Percentiles rank a stretch among this genome's conserved stretches.
phyloP scores from a whole-genome alignment of 2,113 vertebrate species.

The Acrocephalus kingi region DNA sequence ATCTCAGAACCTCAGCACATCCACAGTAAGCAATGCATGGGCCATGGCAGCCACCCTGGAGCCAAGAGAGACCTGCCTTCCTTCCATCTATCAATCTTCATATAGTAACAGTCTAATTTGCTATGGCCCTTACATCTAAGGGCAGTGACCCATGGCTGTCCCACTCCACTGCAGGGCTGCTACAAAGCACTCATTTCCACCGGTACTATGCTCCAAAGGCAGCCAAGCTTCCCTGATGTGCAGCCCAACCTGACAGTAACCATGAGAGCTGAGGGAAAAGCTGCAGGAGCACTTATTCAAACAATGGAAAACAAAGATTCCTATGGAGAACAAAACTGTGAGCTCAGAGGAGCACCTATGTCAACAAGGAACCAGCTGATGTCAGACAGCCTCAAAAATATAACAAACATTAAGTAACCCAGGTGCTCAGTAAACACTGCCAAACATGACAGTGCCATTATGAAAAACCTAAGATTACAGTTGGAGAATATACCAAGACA shows the following conservation, averaged over 20 bases:
- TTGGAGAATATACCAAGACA: neutral
- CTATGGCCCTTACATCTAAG: accelerated
- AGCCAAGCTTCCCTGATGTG: neutral
- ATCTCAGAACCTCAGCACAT: neutral
- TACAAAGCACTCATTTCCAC: neutral
- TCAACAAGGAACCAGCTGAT: neutral
- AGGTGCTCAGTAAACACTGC: neutral
- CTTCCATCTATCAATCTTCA: neutral
- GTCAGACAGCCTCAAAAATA: neutral
- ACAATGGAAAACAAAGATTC: neutral
- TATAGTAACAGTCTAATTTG: neutral
- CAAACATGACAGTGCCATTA: neutral
- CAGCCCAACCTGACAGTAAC: neutral
- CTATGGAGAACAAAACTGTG: neutral
- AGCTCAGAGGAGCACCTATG: accelerated
- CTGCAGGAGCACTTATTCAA: neutral
- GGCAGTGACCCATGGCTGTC: neutral
- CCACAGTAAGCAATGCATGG: neutral
- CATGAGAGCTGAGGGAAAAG: neutral
- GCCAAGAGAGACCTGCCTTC: neutral
- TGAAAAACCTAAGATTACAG: neutral
- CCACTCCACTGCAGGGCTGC: neutral
- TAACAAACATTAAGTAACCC: neutral
- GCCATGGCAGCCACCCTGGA: neutral
- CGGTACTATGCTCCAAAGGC: neutral